Conservation (phyloP, 2,888 invertebrate genomes). For the Drosophila paramelanica region DNA sequence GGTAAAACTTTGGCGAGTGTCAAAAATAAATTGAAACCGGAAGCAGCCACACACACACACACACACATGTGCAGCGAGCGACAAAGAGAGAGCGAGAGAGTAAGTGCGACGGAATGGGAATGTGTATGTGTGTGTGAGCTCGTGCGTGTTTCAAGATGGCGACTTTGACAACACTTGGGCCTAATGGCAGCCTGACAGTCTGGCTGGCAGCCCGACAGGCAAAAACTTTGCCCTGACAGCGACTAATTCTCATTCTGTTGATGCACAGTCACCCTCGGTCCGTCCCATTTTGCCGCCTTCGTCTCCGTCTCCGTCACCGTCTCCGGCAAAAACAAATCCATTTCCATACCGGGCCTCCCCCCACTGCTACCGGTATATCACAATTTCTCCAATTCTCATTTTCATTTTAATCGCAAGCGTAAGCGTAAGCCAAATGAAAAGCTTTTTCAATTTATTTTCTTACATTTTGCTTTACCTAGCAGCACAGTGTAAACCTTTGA, state of each 20-base stretch:
- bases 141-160: conserved; percentile 73
- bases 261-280: conserved; percentile 35
- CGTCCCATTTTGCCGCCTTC: too few relatives aligned
- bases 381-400: conserved; percentile 32
- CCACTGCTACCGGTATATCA: background rate
- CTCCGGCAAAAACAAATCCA: conserved; percentile 14
- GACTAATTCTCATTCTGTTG: conserved; percentile 63
- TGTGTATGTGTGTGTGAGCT: conserved; percentile 11
- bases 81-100: background rate
- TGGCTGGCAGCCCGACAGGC: conserved; percentile 43
- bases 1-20: conserved; percentile 70
- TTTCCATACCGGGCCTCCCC: conserved; percentile 22
- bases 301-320: background rate
- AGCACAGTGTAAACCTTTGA: conserved; percentile 56
- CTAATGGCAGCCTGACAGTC: conserved; percentile 68
- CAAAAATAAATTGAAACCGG: conserved; percentile 68
- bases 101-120: background rate
- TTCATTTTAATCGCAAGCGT: conserved; percentile 74
- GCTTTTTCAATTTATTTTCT: conserved; percentile 75
- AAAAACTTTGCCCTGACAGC: conserved; percentile 62
- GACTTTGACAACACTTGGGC: conserved; percentile 74
- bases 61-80: background rate
- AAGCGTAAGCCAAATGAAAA: conserved; percentile 71
- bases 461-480: conserved; percentile 49
- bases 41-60: conserved; percentile 32